Percentiles rank a stretch among this genome's conserved stretches.
Conservation (phyloP, 1,140 invertebrate genomes). For the Leptopilina boulardi region DNA sequence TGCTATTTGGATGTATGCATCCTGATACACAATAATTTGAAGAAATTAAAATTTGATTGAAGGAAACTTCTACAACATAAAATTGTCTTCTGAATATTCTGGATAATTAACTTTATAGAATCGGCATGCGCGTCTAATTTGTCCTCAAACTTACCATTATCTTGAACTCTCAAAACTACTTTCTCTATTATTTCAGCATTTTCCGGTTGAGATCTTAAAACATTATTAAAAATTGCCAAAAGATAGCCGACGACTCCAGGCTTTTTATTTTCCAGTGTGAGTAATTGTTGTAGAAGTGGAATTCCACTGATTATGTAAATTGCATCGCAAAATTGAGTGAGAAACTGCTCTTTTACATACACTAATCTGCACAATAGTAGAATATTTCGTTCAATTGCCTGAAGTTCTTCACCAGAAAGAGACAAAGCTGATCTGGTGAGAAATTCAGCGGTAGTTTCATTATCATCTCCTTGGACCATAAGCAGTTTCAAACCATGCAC, state of each 20-base stretch:
- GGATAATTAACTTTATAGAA: neutral
- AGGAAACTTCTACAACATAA: too few relatives aligned
- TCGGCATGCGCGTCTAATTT: neutral
- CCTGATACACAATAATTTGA: too few relatives aligned
- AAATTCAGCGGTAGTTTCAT: constrained; percentile 63
- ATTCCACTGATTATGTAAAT: constrained; percentile 81
- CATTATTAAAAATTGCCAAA: constrained; percentile 83
- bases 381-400: constrained; percentile 81
- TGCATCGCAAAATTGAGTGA: constrained; percentile 87
- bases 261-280: constrained; percentile 79
- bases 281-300: constrained; percentile 67
- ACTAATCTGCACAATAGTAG: constrained; percentile 84
- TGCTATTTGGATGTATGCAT: too few relatives aligned
- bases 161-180: constrained; percentile 74
- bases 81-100: too few relatives aligned
- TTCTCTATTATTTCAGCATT: constrained; percentile 85
- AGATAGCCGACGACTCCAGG: constrained; percentile 80
- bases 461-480: constrained; percentile 61
- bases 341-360: constrained; percentile 82
- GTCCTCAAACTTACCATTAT: constrained; percentile 53
- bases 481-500: constrained; percentile 84
- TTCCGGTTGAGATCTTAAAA: constrained; percentile 84
- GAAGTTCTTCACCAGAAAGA: constrained; percentile 78
- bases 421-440: constrained; percentile 73
- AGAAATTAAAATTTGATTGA: too few relatives aligned